Conservation (phyloP, 2,797 vertebrate genomes). For the Notolabrus celidotus region DNA sequence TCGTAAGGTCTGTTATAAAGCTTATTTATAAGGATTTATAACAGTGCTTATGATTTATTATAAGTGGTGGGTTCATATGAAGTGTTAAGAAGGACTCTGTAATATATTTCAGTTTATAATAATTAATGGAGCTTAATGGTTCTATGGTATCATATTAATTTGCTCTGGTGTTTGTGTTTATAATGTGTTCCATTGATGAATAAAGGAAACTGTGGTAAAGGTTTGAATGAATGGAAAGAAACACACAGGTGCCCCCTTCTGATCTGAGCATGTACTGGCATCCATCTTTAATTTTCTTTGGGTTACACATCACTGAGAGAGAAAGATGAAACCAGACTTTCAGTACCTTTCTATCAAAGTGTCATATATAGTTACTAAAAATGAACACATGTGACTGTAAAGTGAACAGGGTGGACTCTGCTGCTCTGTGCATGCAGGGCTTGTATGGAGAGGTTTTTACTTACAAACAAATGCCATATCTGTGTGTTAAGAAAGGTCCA, state of each 20-base stretch:
- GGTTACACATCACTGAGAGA: no score
- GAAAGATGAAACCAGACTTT: background rate
- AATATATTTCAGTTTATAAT: no score
- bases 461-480: conserved; percentile 37
- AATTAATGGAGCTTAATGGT: no score
- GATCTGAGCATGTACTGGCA: conserved; percentile 5
- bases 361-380: background rate
- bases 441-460: background rate
- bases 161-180: no score
- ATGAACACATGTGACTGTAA: background rate
- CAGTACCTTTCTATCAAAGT: background rate
- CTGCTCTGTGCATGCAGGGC: background rate
- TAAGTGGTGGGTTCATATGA: no score
- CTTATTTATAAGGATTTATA: no score
- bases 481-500: conserved; percentile 21
- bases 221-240: background rate
- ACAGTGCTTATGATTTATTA: no score
- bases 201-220: background rate
- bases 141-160: no score
- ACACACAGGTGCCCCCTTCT: conserved; percentile 43
- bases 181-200: background rate
- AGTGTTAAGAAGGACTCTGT: no score
- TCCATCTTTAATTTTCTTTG: background rate
- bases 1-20: no score
- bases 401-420: background rate